phyloP scores from a whole-genome alignment of 2,797 vertebrate genomes.

The Otolemur crassicaudatus region DNA sequence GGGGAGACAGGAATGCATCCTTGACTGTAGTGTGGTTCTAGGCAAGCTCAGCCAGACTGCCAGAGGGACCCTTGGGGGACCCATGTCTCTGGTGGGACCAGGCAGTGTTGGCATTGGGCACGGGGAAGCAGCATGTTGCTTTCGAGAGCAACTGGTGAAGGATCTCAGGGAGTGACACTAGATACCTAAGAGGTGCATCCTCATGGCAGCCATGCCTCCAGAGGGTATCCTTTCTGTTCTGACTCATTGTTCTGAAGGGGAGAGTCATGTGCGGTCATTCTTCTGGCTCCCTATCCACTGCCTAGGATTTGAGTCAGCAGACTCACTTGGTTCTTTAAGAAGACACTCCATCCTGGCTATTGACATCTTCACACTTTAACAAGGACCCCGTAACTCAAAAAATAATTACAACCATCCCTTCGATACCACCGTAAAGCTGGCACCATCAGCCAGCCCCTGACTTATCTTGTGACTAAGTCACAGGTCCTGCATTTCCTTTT shows the following conservation, averaged over 20 bases:
- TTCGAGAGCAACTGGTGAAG: too few relatives aligned
- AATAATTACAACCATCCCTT: neutral
- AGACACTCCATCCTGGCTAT: neutral
- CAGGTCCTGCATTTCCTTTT: neutral
- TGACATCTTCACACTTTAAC: neutral
- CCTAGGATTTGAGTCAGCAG: neutral
- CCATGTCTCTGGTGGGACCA: neutral
- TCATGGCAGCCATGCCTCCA: neutral
- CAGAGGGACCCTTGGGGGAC: neutral
- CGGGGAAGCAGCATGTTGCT: too few relatives aligned
- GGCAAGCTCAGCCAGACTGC: neutral
- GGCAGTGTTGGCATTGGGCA: neutral
- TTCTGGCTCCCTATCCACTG: neutral
- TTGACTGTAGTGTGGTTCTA: neutral
- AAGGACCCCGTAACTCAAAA: neutral
- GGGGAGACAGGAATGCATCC: too few relatives aligned
- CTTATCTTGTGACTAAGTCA: neutral
- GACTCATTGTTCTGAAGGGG: neutral
- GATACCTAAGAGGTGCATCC: neutral
- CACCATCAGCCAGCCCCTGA: neutral
- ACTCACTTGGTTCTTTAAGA: neutral
- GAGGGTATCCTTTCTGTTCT: neutral
- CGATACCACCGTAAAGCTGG: neutral
- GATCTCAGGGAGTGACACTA: neutral
- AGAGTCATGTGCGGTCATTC: neutral